Conservation (phyloP, 1,140 invertebrate species). For the Arion vulgaris region DNA sequence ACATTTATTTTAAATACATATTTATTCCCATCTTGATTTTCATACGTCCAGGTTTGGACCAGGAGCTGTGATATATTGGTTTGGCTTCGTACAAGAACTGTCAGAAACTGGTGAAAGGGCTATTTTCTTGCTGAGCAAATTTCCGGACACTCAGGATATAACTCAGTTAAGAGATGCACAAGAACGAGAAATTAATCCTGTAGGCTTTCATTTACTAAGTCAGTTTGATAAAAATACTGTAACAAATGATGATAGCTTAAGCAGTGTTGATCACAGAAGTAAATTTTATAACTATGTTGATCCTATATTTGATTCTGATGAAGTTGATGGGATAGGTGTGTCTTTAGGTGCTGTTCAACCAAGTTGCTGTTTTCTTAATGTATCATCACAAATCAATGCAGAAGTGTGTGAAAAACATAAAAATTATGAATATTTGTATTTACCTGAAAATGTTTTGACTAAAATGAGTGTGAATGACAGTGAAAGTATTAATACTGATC, state of each 20-base stretch:
- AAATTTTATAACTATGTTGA: slow-evolving; percentile 33
- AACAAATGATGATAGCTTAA: neutral
- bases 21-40: too few relatives aligned
- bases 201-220: neutral
- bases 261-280: neutral
- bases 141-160: slow-evolving; percentile 7
- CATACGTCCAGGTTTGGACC: slow-evolving; percentile 90
- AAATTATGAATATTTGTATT: too few relatives aligned
- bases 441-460: too few relatives aligned
- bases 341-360: neutral
- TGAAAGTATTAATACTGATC: too few relatives aligned
- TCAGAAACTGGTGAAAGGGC: slow-evolving; percentile 76
- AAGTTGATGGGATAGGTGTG: neutral
- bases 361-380: neutral
- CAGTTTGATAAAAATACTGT: neutral
- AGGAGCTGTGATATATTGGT: slow-evolving; percentile 96
- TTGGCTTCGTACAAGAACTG: slow-evolving; percentile 89
- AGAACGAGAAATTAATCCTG: neutral
- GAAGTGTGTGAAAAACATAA: too few relatives aligned
- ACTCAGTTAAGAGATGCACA: slow-evolving; percentile 2
- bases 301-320: slow-evolving; percentile 35
- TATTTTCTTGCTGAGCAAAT: slow-evolving; percentile 69
- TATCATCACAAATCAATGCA: neutral
- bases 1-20: too few relatives aligned
- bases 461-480: too few relatives aligned